These are phyloP conservation scores for Patella caerulea DNA, from an alignment of 2,888 invertebrate species.

Conservation along the genomic window DNA sequence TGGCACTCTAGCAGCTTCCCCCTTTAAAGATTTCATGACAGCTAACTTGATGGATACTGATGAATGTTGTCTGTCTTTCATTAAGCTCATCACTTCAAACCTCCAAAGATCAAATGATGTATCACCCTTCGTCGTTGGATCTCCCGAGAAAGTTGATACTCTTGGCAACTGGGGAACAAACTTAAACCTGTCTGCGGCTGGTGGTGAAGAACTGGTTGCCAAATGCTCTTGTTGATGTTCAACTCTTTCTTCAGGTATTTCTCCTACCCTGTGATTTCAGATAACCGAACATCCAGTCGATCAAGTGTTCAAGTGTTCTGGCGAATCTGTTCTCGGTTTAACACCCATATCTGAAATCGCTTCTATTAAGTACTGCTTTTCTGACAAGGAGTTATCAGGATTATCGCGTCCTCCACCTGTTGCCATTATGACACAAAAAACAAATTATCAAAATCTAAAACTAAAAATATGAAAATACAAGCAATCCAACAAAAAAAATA, in stretches of 20 bases:
- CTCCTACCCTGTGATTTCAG: background rate
- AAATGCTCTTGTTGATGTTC: too few species aligned
- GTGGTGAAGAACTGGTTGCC: too few species aligned
- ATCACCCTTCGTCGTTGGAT: background rate
- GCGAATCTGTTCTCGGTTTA: background rate
- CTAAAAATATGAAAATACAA: too few species aligned
- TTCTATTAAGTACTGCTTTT: background rate
- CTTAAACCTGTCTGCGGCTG: background rate
- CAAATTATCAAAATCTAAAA: too few species aligned
- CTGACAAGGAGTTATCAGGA: too few species aligned
- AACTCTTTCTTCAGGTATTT: too few species aligned
- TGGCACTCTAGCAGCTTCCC: background rate
- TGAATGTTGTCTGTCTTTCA: too few species aligned
- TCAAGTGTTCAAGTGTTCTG: background rate
- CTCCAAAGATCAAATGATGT: background rate
- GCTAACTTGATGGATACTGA: background rate
- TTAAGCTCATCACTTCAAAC: background rate
- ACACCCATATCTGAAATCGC: background rate
- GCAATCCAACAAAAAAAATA: too few species aligned
- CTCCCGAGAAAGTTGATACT: background rate
- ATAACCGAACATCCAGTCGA: background rate
- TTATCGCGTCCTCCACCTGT: too few species aligned
- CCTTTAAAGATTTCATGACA: background rate
- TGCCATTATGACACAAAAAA: too few species aligned
- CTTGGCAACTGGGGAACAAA: background rate